Evolutionary conservation across 2,888 invertebrate species (phyloP).

Genomic region (Mycogona germanica): DNA sequence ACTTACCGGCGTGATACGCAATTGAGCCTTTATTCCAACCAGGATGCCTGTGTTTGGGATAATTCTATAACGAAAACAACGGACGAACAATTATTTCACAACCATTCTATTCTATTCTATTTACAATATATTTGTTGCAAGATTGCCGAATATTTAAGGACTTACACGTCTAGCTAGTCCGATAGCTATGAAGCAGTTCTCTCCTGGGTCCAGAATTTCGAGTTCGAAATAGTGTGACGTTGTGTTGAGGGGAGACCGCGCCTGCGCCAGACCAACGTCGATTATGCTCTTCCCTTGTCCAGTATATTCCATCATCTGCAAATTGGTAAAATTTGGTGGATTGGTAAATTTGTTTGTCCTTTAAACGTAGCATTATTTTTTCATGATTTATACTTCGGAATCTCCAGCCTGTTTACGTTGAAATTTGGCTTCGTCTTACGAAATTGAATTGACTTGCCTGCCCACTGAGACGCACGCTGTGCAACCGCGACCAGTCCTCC

Average conservation of each 20-base stretch:
- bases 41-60: slow-evolving; percentile 41
- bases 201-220: slow-evolving; percentile 42
- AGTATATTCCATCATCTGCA: slow-evolving; percentile 39
- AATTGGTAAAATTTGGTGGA: background rate
- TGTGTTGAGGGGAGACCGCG: slow-evolving; percentile 39
- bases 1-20: slow-evolving; percentile 40
- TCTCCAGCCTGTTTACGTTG: slow-evolving; percentile 6
- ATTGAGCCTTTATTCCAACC: slow-evolving; percentile 45
- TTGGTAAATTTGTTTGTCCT: no score
- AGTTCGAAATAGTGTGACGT: slow-evolving; percentile 43
- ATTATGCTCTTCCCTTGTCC: slow-evolving; percentile 41
- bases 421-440: background rate
- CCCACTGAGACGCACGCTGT: slow-evolving; percentile 39
- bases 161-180: slow-evolving; percentile 40
- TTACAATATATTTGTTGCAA: no score
- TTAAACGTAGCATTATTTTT: no score
- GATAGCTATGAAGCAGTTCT: slow-evolving; percentile 43
- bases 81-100: slow-evolving; percentile 5
- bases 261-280: slow-evolving; percentile 43
- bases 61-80: slow-evolving; percentile 33
- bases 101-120: background rate
- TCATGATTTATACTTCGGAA: slow-evolving; percentile 2
- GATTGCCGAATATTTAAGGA: no score
- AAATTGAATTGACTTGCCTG: slow-evolving; percentile 29
- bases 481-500: slow-evolving; percentile 40